These are phyloP conservation scores for Rhineura floridana DNA, from an alignment of 2,113 vertebrate genomes.

Conservation along the genomic window DNA sequence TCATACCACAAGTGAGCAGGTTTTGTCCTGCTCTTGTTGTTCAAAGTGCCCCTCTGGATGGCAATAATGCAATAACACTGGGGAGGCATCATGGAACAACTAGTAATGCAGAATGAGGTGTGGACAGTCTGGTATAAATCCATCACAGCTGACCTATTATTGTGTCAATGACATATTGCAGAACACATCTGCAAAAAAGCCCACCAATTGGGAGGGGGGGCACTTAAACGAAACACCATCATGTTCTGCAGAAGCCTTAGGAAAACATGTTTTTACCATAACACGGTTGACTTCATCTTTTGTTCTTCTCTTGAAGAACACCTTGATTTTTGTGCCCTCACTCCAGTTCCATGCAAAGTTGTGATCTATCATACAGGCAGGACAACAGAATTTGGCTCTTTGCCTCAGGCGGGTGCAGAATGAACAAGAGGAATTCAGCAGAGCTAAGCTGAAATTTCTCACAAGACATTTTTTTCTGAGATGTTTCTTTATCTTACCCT, in stretches of 20 bases:
- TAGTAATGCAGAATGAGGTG: too few relatives aligned
- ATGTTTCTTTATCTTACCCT: background rate
- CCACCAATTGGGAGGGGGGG: too few relatives aligned
- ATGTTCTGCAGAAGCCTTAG: constrained; percentile 26
- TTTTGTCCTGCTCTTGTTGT: too few relatives aligned
- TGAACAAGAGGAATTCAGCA: background rate
- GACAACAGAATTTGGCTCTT: constrained; percentile 40
- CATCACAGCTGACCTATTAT: too few relatives aligned
- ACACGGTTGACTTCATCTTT: constrained; percentile 30
- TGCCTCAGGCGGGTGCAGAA: constrained; percentile 36
- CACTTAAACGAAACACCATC: constrained; percentile 24
- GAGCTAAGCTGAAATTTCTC: background rate
- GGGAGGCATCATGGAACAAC: too few relatives aligned
- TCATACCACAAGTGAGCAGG: too few relatives aligned
- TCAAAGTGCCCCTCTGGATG: too few relatives aligned
- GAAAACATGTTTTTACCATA: constrained; percentile 24
- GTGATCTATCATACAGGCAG: constrained; percentile 20
- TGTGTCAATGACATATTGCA: too few relatives aligned
- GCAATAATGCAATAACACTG: too few relatives aligned
- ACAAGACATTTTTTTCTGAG: background rate
- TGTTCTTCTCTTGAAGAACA: constrained; percentile 37
- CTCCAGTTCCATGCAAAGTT: constrained; percentile 30
- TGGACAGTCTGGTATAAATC: too few relatives aligned
- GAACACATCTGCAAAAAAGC: too few relatives aligned
- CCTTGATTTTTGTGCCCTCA: background rate